A percentile compares a stretch with the other conserved stretches of the same genome.
These are phyloP conservation scores for Napeogenes inachia DNA, from an alignment of 2,888 invertebrate genomes.

Conservation along the genomic window DNA sequence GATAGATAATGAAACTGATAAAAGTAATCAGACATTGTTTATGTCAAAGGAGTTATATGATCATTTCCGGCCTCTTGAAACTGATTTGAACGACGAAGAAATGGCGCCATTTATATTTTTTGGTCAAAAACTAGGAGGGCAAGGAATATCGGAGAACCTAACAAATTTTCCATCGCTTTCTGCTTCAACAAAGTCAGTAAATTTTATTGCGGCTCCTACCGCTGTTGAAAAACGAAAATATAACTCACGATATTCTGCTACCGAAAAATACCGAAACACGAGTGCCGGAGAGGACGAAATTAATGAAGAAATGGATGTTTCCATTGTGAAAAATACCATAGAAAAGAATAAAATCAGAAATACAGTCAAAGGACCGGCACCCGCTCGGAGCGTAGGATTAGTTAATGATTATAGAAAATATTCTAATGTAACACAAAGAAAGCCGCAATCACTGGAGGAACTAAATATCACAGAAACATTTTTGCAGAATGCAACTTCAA, in stretches of 20 bases:
- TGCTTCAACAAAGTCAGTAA: constrained; percentile 71
- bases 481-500: constrained; percentile 46
- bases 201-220: constrained; percentile 59
- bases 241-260: constrained; percentile 68
- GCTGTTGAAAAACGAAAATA: constrained; percentile 58
- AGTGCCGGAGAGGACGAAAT: constrained; percentile 76
- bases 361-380: constrained; percentile 72
- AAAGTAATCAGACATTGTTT: constrained; percentile 73
- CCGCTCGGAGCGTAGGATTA: constrained; percentile 65
- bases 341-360: constrained; percentile 75
- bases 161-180: constrained; percentile 67
- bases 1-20: constrained; percentile 59
- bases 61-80: constrained; percentile 80
- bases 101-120: constrained; percentile 84
- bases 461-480: constrained; percentile 56
- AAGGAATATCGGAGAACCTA: constrained; percentile 60
- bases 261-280: constrained; percentile 68
- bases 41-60: constrained; percentile 81
- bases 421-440: constrained; percentile 52
- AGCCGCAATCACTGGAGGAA: constrained; percentile 49
- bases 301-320: constrained; percentile 79
- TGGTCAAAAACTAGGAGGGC: constrained; percentile 79
- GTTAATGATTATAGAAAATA: constrained; percentile 70
- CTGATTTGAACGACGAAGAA: constrained; percentile 80
- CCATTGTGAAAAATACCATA: constrained; percentile 75